Percentiles rank a stretch among this genome's conserved stretches.
Evolutionary conservation across 2,113 vertebrate genomes (phyloP).

Genomic region (Platysternon megacephalum): DNA sequence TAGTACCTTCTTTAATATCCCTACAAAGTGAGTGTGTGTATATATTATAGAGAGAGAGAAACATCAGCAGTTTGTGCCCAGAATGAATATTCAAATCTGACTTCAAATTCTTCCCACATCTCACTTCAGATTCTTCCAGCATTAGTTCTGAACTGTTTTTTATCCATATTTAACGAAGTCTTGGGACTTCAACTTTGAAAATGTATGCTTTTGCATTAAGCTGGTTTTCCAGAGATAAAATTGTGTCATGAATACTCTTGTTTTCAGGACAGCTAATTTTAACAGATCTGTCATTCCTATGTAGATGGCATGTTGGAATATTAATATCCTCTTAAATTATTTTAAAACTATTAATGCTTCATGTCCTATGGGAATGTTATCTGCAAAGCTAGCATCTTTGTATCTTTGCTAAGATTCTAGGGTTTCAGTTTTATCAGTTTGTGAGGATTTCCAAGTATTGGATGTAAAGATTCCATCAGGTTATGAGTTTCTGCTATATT

Average conservation of each 20-base stretch:
- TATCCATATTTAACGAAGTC: background rate
- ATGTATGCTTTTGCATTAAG: background rate
- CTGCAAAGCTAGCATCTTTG: background rate
- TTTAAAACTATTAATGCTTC: background rate
- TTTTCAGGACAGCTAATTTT: background rate
- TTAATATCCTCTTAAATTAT: background rate
- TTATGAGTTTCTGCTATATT: background rate
- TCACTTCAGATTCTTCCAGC: background rate
- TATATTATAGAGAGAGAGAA: background rate
- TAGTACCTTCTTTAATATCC: too few relatives aligned
- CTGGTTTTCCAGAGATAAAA: background rate
- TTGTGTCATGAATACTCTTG: background rate
- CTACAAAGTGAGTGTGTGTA: background rate
- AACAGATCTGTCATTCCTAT: background rate
- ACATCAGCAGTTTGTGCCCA: background rate
- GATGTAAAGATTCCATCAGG: background rate
- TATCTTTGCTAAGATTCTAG: background rate
- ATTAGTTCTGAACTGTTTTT: background rate
- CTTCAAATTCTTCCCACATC: background rate
- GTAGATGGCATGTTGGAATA: background rate
- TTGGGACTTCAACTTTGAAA: constrained; percentile 3
- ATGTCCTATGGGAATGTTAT: background rate
- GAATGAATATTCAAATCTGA: constrained; percentile 7
- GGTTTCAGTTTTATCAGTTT: background rate
- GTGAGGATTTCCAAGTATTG: background rate